phyloP scores from a whole-genome alignment of 2,888 invertebrate genomes.

The Prosapia bicincta region DNA sequence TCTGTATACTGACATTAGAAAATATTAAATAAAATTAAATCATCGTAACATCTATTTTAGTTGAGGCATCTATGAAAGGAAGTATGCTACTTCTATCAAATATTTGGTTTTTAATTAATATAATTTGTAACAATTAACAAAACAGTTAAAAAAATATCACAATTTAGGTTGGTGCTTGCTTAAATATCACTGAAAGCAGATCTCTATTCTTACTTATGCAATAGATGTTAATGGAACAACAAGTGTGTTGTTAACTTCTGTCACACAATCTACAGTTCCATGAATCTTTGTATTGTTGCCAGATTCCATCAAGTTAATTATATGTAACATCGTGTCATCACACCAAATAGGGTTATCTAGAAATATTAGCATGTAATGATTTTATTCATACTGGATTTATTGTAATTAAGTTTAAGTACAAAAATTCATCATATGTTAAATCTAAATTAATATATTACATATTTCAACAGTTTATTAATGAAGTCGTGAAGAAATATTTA shows the following conservation, averaged over 20 bases:
- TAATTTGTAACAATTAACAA: neutral
- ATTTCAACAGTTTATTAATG: no score
- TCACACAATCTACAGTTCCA: conserved; percentile 24
- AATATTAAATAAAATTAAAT: no score
- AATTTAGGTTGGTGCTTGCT: neutral
- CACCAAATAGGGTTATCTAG: conserved; percentile 80
- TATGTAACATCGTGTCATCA: conserved; percentile 65
- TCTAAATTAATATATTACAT: no score
- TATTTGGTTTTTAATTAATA: neutral
- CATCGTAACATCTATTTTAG: no score
- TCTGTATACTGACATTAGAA: no score
- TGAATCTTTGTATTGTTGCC: conserved; percentile 32
- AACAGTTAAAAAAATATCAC: neutral
- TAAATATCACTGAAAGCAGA: neutral
- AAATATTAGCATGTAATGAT: no score
- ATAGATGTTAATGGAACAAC: conserved; percentile 14
- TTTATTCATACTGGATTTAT: no score
- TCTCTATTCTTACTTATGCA: neutral
- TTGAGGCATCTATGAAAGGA: no score
- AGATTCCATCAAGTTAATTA: conserved; percentile 32
- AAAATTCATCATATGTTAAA: no score
- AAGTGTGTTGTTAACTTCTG: conserved; percentile 22
- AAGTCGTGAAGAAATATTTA: no score
- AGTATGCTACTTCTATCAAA: neutral
- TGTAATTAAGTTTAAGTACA: no score